Conservation (phyloP, 2,797 vertebrate species). For the Ispidina lecontei region DNA sequence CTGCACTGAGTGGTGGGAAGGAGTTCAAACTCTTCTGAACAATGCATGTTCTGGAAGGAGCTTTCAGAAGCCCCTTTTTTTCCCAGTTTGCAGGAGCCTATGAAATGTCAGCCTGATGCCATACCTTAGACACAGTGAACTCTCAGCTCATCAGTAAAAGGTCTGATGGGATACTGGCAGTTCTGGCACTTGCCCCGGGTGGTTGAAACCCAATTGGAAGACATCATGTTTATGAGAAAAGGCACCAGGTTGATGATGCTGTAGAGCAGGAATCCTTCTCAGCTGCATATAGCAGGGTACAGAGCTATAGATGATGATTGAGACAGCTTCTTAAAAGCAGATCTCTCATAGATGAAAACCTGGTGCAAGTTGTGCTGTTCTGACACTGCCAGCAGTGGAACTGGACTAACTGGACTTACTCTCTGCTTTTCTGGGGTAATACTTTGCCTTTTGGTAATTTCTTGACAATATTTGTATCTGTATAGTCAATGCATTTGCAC, state of each 20-base stretch:
- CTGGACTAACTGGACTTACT: neutral
- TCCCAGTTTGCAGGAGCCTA: neutral
- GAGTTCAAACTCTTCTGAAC: neutral
- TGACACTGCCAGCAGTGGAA: neutral
- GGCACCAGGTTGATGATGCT: accelerated
- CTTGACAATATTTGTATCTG: neutral
- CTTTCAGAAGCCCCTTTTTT: neutral
- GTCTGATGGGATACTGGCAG: neutral
- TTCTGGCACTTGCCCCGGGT: neutral
- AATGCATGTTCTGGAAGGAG: neutral
- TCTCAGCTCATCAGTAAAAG: no score
- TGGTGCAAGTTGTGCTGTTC: neutral
- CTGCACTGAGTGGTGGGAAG: neutral
- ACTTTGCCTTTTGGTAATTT: neutral
- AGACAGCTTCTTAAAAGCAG: neutral
- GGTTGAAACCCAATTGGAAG: neutral
- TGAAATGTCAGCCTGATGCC: neutral
- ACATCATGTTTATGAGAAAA: neutral
- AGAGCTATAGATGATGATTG: neutral
- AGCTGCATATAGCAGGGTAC: neutral
- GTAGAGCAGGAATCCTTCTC: neutral
- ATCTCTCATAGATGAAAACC: neutral
- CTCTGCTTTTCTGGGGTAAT: neutral
- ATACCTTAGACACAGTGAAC: neutral
- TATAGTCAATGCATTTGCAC: no score